Conservation (phyloP, 2,797 vertebrate genomes). For the Schizopygopsis malacanthus region DNA sequence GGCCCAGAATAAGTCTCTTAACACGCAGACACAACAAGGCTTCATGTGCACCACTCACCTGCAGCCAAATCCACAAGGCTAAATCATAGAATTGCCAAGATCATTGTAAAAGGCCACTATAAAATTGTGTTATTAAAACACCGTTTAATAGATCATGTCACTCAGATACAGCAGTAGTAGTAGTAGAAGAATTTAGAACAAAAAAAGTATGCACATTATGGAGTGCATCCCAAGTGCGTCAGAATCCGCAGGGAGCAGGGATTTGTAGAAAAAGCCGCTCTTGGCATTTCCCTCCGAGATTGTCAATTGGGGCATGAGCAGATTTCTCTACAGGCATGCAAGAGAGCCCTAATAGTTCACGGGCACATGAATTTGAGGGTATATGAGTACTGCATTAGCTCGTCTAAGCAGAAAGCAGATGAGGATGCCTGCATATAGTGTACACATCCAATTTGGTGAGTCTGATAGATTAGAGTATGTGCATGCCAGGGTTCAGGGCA, state of each 20-base stretch:
- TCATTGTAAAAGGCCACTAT: not conserved
- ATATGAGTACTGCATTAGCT: constrained; percentile 42
- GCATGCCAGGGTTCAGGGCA: constrained; percentile 12
- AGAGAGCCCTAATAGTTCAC: constrained; percentile 8
- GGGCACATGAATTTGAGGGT: constrained; percentile 16
- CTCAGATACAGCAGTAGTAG: not conserved
- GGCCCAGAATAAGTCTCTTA: constrained; percentile 17
- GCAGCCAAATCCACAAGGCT: not conserved
- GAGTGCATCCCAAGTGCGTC: constrained; percentile 9
- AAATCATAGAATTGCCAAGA: not conserved
- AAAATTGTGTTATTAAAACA: not conserved
- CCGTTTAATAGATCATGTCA: not conserved
- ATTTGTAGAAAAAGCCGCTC: constrained; percentile 33
- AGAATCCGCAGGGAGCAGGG: constrained; percentile 19
- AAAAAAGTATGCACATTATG: not conserved
- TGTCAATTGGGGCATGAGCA: constrained; percentile 26
- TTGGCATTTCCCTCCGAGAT: constrained; percentile 15
- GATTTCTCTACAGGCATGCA: constrained; percentile 18
- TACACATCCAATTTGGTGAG: constrained; percentile 33
- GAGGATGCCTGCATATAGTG: constrained; percentile 39
- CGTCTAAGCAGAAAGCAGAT: constrained; percentile 33
- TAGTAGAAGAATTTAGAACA: not conserved
- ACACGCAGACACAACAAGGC: not conserved
- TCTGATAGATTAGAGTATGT: constrained; percentile 45
- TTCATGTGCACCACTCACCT: not conserved